Base-by-base conservation (phyloP, 2,888 invertebrate genomes). In the Tiliacea citrago region DNA sequence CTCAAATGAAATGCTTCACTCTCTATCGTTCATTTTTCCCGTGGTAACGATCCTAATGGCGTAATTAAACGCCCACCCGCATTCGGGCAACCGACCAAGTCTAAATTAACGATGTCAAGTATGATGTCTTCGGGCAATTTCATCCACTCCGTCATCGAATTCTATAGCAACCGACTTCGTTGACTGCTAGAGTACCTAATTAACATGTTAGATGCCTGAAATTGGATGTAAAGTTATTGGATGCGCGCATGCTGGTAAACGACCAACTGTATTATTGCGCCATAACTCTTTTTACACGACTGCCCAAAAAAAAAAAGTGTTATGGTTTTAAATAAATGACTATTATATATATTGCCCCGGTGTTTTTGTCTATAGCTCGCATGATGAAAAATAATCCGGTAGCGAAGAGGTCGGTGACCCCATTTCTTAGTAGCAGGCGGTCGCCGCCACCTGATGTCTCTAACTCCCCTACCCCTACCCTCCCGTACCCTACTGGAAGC, bases 361-460 rank as follows among this genome's bases (percentile, higher is more conserved):
- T 45, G 1, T 65, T n/a, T 29, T 58, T 65, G n/a, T 58, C 9
- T 35, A 7, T 35, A 65, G 65, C 2, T 13, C 55, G 9, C 16
- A 16, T 35, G 21, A 29, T 55, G 29, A 65, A 55, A 16, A n/a
- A 21, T 16, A 65, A 58, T 57, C 65, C 6, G 35, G 9, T 58
- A 16, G 13, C 9, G 57, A n/a, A 51, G 21, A 29, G 21, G 58
- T 58, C 58, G 16, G 35, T 10, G 16, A 16, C 10, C 10, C 63
- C 24, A 12, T 21, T 21, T 2, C 9, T 29, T 29, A 21, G 29
- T 29, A 49, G 29, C 29, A 29, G 12, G 29, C 0, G 21, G 21
- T 21, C 21, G 0, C 6, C 9, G 8, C 0, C n/a, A 16, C 0
- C 8, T 7, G 8, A 0, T 12, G 18, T 1, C 12, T 21, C 12